These are phyloP conservation scores for Serinus canaria DNA, from an alignment of 2,113 vertebrate species.

Conservation along the genomic window DNA sequence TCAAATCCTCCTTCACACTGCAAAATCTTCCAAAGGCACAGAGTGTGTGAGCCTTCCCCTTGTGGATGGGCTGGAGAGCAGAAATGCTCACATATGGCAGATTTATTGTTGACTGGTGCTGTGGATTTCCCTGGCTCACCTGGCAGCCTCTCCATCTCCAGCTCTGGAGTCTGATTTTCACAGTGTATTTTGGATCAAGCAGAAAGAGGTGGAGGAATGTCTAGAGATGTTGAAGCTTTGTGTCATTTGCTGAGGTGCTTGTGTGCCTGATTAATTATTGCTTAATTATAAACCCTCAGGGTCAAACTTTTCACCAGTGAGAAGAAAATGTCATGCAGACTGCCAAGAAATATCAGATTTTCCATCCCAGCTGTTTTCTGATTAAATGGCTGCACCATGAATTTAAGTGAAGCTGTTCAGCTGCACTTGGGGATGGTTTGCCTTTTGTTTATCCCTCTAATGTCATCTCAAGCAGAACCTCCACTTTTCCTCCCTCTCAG, in stretches of 20 bases:
- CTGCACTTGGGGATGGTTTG: constrained; percentile 20
- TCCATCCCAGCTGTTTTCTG: constrained; percentile 51
- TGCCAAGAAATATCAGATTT: constrained; percentile 61
- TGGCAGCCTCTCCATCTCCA: not conserved
- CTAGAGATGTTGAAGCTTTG: constrained; percentile 10
- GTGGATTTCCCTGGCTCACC: not conserved
- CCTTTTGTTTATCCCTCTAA: constrained; percentile 9
- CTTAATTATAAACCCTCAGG: constrained; percentile 50
- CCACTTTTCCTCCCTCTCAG: not conserved
- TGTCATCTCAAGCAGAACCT: not conserved
- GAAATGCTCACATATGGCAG: not conserved
- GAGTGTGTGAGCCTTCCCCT: not conserved
- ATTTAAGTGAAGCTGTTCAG: constrained; percentile 19
- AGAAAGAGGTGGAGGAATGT: constrained; percentile 37
- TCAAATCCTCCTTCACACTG: not conserved
- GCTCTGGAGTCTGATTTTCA: not conserved
- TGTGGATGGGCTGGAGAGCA: not conserved
- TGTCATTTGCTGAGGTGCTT: constrained; percentile 46
- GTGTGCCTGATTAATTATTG: constrained; percentile 50
- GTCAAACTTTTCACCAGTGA: constrained; percentile 31
- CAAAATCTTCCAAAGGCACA: not conserved
- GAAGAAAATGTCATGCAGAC: not conserved
- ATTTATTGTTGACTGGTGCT: not conserved
- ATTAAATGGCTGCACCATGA: constrained; percentile 32
- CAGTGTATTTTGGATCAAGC: constrained; percentile 28